Conservation (phyloP, 2,888 invertebrate genomes). For the Eugnorisma glareosa region DNA sequence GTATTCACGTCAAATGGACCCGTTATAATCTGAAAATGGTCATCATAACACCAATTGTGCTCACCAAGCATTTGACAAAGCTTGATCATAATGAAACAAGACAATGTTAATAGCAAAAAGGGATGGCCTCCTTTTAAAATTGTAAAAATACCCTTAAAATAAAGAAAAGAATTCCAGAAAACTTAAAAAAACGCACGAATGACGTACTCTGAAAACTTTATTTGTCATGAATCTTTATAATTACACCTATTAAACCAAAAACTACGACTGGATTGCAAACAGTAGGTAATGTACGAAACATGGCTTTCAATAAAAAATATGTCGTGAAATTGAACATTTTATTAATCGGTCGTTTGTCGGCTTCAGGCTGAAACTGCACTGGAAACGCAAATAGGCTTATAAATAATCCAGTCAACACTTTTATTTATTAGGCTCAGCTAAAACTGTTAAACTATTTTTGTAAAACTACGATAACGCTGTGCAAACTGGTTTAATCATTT, state of each 20-base stretch:
- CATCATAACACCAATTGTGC: background rate
- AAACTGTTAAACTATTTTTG: slow-evolving; percentile 8
- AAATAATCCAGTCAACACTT: slow-evolving; percentile 10
- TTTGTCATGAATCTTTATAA: background rate
- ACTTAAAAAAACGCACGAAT: background rate
- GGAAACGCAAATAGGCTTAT: slow-evolving; percentile 17
- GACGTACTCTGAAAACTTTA: background rate
- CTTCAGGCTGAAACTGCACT: slow-evolving; percentile 20
- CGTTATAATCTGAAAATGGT: background rate
- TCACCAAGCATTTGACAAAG: background rate
- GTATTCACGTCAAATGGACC: background rate
- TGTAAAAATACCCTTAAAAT: background rate
- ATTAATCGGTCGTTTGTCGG: slow-evolving; percentile 8
- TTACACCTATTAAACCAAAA: background rate
- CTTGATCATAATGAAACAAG: background rate
- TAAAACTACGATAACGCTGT: background rate
- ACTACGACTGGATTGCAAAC: slow-evolving; percentile 10
- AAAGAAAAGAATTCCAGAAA: background rate
- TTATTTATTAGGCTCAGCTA: slow-evolving; percentile 10
- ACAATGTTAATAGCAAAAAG: background rate
- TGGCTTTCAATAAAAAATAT: slow-evolving; percentile 8
- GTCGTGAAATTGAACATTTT: slow-evolving; percentile 18
- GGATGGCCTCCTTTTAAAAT: background rate
- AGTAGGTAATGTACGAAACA: slow-evolving; percentile 3
- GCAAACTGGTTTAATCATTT: background rate